Base-by-base conservation (phyloP, 2,797 vertebrate species). In the Petrocephalus schoutedeni region DNA sequence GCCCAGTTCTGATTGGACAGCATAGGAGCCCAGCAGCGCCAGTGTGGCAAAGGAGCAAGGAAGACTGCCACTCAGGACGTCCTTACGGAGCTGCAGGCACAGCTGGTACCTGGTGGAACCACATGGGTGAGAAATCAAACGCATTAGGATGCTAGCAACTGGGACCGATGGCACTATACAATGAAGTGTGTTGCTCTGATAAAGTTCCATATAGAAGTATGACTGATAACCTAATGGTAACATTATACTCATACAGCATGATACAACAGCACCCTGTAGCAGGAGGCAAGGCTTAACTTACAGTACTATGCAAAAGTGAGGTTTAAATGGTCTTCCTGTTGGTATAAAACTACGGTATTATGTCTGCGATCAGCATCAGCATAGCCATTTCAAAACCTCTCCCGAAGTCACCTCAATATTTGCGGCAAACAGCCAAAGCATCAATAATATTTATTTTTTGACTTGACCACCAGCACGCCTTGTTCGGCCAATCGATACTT, bases 21-120 rank as follows among this genome's bases (percentile, higher is more conserved):
- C 96, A 87, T 99, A 99, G 32, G 98, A 99, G 86, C 98, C 98
- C 93, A 99, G 94, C 82, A 99, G 93, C 64, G 97, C 97, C 93
- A 99, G 93, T 0, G 97, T 98, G 4, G 98, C 98, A 91, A 98
- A 98, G 88, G 98, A 98, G 91, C 98, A 99, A 53, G 97, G 98
- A 89, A 99, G 97, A 56, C 95, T 93, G 6, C 97, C 96, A 0
- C 32, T 90, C 91, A 98, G 89, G 41, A 99, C 98, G 93, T 99
- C 98, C 90, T 97, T 96, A 82, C 98, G 96, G 87, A 99, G 95
- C 93, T 99, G 98, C 83, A 99, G 96, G 93, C 98, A 99, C 86
- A 99, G 93, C 85, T 97, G 97, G 92, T 99, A 99, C 92, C 98
- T 99, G 91, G 19, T 89, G 12, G 89, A 9, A 23, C 19, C 28